Evolutionary conservation across 2,888 invertebrate genomes (phyloP), one percentile per base, ranked within the genome.

Genomic region (Mactromeris polynyma): DNA sequence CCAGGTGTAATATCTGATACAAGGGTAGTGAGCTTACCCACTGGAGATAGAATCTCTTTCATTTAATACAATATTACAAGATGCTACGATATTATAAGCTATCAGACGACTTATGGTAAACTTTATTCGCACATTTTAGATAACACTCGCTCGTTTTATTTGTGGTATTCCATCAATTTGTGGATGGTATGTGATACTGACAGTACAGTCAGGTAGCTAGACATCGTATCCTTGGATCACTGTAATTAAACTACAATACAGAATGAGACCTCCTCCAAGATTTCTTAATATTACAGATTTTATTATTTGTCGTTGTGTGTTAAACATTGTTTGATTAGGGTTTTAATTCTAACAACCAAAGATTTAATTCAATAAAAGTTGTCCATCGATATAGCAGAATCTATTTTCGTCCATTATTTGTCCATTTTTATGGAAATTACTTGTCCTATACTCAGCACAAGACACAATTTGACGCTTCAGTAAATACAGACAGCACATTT

Each of bases 11-110:
- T 4, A 64, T 26, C 58, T 64, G 58, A 64, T 64, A 64, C 58
- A 26, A 4, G n/a, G 26, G 6, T 26, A n/a, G 58, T 26, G 36
- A 46, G 78, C 83, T 83, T 51, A 83, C 31, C 40, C 21, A 51
- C n/a, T 31, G 21, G 38, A 85, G 84, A 85, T 85, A 73, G n/a
- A 36, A 0, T 26, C 82, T 69, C 64, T 82, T 82, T 86, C 82
- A 77, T 86, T 81, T 82, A 77, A 58, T 21, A 86, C 82, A 86
- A 86, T 86, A 82, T 86, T 40, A 46, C 82, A 33, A 77, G 77
- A 58, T 82, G 78, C 81, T 54, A 40, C 38, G 73, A 46, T 33
- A 40, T 46, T 33, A 54, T 54, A 40, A 31, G 81, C 77, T 86
- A 54, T 82, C 36, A n/a, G 26, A 51, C 38, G 86, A 82, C 82